Base-by-base conservation (phyloP, 2,888 invertebrate species). In the Pollenia labialis region DNA sequence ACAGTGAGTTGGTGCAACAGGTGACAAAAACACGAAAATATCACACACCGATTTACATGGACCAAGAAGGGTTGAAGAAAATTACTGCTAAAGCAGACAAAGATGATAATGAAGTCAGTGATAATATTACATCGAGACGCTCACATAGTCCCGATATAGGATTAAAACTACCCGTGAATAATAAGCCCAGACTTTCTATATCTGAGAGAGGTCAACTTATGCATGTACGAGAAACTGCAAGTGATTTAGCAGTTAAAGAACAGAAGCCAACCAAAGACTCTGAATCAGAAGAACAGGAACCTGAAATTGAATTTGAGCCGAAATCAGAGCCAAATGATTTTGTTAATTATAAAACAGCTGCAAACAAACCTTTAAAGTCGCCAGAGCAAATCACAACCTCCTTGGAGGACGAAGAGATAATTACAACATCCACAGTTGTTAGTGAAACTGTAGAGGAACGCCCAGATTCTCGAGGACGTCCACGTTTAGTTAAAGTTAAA, bases 1-100 rank as follows among this genome's bases (percentile, higher is more conserved):
- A 97, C 90, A 96, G 96, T 18, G 97, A 96, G 91, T 95, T 97
- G 88, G 96, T 97, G 1, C 95, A 95, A 89, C 96, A 96, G 91
- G 95, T 95, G 89, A 95, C 96, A 14, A 93, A 93, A 81, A 94
- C 93, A 16, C 91, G 94, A 9, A 91, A 93, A 66, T 92, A 91
- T 74, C 92, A 91, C 56, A 93, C 94, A 12, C 94, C 94, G 0
- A 92, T 95, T 56, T 96, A 95, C 89, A 93, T 96, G 32, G 95
- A 95, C 89, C 95, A 95, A 8, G 95, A 95, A 79, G 95, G 95
- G 81, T 92, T 96, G 71, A 95, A 95, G 90, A 94, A 94, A 85
- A 94, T 95, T 0, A 95, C 72, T 1, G 14, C 14, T 14, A 81
- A 66, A 88, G 94, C 94, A 80, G 94, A 94, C 64, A 90, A 91